These are phyloP conservation scores for Acipenser transmontanus DNA, from an alignment of 2,797 vertebrate species.

Conservation along the genomic window DNA sequence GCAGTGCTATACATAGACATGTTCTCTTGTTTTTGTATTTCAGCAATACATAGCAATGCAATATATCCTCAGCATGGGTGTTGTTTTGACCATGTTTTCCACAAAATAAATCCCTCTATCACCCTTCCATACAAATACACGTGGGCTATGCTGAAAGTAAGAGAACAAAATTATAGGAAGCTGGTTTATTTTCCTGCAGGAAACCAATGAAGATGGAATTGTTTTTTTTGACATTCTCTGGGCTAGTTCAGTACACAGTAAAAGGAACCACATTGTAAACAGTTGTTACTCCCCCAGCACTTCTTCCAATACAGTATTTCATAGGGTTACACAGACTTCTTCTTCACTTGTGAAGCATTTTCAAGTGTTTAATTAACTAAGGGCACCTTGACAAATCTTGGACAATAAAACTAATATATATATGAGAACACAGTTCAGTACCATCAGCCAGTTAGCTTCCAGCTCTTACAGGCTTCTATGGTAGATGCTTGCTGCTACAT, in stretches of 20 bases:
- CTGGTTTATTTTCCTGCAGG: conserved; percentile 68
- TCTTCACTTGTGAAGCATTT: conserved; percentile 1
- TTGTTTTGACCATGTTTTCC: conserved; percentile 50
- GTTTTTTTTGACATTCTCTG: conserved; percentile 55
- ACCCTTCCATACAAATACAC: conserved; percentile 59
- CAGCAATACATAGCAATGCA: too few species aligned
- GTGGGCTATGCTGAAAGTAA: conserved; percentile 57
- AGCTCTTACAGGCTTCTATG: too few species aligned
- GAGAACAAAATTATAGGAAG: conserved; percentile 73
- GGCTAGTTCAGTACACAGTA: neutral
- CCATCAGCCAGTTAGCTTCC: too few species aligned
- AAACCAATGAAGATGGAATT: conserved; percentile 67
- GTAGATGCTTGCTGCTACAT: too few species aligned
- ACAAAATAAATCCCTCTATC: conserved; percentile 48
- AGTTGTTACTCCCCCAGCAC: neutral
- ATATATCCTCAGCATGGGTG: conserved; percentile 30
- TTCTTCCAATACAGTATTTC: too few species aligned
- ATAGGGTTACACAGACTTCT: neutral
- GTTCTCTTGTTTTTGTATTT: neutral
- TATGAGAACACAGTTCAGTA: too few species aligned
- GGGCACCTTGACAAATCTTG: too few species aligned
- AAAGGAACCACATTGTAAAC: conserved; percentile 1
- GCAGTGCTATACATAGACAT: conserved; percentile 22
- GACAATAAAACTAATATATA: too few species aligned
- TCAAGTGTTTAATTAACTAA: conserved; percentile 2